These are phyloP conservation scores for Drosophila trapezifrons DNA, from an alignment of 1,140 invertebrate species.

Conservation along the genomic window DNA sequence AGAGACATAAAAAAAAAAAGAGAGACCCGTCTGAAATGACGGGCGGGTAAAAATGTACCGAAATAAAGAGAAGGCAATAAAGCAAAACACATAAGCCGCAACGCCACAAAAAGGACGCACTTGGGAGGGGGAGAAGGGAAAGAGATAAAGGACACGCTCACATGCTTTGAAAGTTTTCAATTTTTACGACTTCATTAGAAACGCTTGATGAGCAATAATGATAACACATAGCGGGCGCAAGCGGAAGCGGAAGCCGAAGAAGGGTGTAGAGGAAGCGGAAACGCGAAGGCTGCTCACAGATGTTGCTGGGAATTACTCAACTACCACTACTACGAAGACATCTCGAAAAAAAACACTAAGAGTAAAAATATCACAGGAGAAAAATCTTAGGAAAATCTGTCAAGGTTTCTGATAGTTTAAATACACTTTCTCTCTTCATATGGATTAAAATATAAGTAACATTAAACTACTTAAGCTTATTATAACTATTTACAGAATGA, in stretches of 20 bases:
- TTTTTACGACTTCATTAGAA: conserved; percentile 79
- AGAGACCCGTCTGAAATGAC: conserved; percentile 14
- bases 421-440: not conserved
- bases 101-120: conserved; percentile 22
- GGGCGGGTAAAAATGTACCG: conserved; percentile 18
- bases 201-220: conserved; percentile 77
- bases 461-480: no score
- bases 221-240: conserved; percentile 36
- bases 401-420: no score
- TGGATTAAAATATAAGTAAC: no score
- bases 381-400: conserved; percentile 2
- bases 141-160: conserved; percentile 40
- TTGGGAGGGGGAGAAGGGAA: not conserved
- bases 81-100: conserved; percentile 46
- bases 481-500: not conserved
- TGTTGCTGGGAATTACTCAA: conserved; percentile 41
- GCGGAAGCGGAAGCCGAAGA: conserved; percentile 1
- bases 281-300: conserved; percentile 29
- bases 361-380: not conserved
- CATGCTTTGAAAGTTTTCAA: conserved; percentile 75
- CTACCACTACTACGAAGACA: conserved; percentile 7
- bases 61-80: conserved; percentile 34
- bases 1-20: conserved; percentile 17
- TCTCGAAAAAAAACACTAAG: not conserved
- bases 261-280: conserved; percentile 17